Evolutionary conservation across 2,888 invertebrate species (phyloP).

Genomic region (Thyatira batis): DNA sequence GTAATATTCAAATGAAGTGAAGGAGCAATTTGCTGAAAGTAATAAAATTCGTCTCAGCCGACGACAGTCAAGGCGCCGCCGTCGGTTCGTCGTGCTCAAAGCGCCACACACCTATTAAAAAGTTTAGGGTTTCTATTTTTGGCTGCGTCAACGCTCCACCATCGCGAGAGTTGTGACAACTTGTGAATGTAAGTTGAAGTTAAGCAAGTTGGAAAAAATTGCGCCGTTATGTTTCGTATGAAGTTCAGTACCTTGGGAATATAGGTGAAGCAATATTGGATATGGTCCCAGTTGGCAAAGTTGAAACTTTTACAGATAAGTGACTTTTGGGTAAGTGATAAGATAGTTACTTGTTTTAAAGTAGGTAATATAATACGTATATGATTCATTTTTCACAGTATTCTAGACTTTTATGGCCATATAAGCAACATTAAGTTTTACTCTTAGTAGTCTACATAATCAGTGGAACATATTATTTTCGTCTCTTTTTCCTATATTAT

Average conservation of each 20-base stretch:
- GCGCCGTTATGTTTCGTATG: background rate
- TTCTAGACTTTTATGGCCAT: too few species aligned
- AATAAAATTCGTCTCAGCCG: constrained; percentile 68
- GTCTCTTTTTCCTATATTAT: background rate
- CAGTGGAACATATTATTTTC: too few species aligned
- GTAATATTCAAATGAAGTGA: constrained; percentile 60
- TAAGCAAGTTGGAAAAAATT: background rate
- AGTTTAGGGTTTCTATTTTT: constrained; percentile 75
- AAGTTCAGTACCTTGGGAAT: background rate
- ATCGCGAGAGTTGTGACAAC: constrained; percentile 60
- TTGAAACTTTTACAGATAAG: background rate
- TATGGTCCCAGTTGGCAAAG: background rate
- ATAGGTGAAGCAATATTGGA: background rate
- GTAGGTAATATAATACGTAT: too few species aligned
- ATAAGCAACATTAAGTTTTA: too few species aligned
- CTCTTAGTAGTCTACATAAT: too few species aligned
- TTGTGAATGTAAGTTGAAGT: constrained; percentile 37
- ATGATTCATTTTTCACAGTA: too few species aligned
- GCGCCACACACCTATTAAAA: constrained; percentile 69
- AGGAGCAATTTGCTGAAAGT: constrained; percentile 70
- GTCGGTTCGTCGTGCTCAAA: constrained; percentile 34
- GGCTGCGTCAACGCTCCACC: constrained; percentile 50
- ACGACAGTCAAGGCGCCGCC: constrained; percentile 63
- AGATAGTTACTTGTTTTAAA: too few species aligned
- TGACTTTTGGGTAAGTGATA: too few species aligned